phyloP scores from a whole-genome alignment of 2,113 vertebrate genomes.

The Tupaia chinensis region DNA sequence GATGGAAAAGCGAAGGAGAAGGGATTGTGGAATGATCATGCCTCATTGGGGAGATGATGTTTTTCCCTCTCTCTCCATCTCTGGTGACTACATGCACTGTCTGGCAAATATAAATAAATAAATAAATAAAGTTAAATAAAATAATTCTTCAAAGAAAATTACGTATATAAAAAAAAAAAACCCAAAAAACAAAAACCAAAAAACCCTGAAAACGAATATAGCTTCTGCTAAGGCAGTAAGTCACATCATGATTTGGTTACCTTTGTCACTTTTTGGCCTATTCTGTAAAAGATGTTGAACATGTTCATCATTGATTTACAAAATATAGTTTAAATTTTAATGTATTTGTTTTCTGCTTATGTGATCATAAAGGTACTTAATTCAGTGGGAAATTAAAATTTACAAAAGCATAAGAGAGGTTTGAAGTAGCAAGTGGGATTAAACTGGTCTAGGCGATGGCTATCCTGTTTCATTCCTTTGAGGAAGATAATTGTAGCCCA shows the following conservation, averaged over 20 bases:
- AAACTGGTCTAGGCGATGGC: slow-evolving; percentile 43
- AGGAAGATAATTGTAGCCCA: neutral
- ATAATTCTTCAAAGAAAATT: too few relatives aligned
- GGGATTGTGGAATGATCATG: too few relatives aligned
- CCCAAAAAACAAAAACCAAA: too few relatives aligned
- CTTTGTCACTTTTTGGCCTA: neutral
- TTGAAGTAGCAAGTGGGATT: slow-evolving; percentile 45
- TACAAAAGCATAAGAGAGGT: slow-evolving; percentile 7
- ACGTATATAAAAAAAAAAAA: too few relatives aligned
- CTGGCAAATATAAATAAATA: too few relatives aligned
- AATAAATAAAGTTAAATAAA: too few relatives aligned
- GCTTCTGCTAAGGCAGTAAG: slow-evolving; percentile 11
- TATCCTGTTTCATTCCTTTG: slow-evolving; percentile 57
- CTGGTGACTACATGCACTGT: too few relatives aligned
- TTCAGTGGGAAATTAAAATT: slow-evolving; percentile 48
- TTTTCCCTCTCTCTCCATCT: too few relatives aligned
- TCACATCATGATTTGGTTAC: slow-evolving; percentile 7
- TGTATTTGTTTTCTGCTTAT: slow-evolving; percentile 35
- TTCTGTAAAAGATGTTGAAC: slow-evolving; percentile 27
- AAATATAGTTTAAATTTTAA: slow-evolving; percentile 53
- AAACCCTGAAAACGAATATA: neutral
- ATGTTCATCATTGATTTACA: neutral
- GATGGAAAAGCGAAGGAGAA: too few relatives aligned
- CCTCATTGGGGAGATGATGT: too few relatives aligned
- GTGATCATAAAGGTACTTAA: slow-evolving; percentile 2